Base-by-base conservation (phyloP, 2,113 vertebrate species). In the Dasypus novemcinctus region DNA sequence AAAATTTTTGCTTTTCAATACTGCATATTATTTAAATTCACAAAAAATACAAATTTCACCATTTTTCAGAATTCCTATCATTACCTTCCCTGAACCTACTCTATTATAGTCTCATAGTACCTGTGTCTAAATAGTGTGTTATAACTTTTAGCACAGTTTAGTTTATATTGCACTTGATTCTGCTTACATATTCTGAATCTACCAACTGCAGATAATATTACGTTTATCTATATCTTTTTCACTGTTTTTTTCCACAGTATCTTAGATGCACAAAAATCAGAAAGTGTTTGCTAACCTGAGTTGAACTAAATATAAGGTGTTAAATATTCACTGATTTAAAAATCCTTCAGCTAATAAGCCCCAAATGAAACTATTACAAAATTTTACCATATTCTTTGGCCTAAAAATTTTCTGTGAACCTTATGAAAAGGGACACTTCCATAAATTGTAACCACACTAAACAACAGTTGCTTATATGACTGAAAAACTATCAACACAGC, bases 351-450 rank as follows among this genome's bases (percentile, higher is more conserved):
- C 69, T 57, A 91, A 78, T 83, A 61, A 68, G 3, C 59, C n/a
- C 27, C 49, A 75, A 46, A 57, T 74, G 49, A 96, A 95, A 83
- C 91, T 18, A 83, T 89, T 63, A 49, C 21, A 91, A 93, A 85
- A 69, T 69, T 79, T 38, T 74, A 27, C 89, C 29, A 84, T 66
- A 75, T 79, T 83, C 36, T 41, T 82, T 83, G 18, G 3, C 72
- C 57, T 92, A 79, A 20, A 90, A 69, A 69, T 46, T 87, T 90
- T 43, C 41, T 66, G 5, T 87, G 21, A 74, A 74, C 21, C 83
- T 83, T 87, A 66, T 64, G 4, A 90, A 81, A 96, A 89, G 33
- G 23, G 36, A 29, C 10, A 61, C 38, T 76, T 71, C 64, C 21
- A 64, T 10, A 9, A 86, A 90, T 72, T 83, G 14, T 52, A 79